phyloP scores from a whole-genome alignment of 2,113 vertebrate species.

The Anser brachyrhynchus region DNA sequence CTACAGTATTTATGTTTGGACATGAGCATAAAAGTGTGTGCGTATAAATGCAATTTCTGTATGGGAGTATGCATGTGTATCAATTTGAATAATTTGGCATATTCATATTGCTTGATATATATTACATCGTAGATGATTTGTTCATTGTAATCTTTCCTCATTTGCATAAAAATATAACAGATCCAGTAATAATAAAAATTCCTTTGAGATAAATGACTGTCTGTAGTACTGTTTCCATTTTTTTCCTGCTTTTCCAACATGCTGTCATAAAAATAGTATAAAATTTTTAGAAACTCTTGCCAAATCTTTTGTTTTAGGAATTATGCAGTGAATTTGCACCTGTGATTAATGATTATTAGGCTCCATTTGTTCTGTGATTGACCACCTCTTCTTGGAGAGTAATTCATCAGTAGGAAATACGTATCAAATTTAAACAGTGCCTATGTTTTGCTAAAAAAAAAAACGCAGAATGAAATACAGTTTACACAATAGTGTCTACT shows the following conservation, averaged over 20 bases:
- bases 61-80: not conserved
- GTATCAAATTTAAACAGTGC: not conserved
- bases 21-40: not conserved
- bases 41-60: not conserved
- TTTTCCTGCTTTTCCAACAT: not conserved
- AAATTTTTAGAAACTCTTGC: not conserved
- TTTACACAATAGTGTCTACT: not conserved
- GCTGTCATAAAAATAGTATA: not conserved
- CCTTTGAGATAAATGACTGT: not conserved
- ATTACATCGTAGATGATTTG: not conserved
- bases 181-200: not conserved
- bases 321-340: slow-evolving; percentile 19
- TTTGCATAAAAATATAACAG: not conserved
- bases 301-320: not conserved
- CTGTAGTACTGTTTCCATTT: not conserved
- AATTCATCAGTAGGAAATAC: not conserved
- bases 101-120: not conserved
- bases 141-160: not conserved
- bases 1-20: not conserved
- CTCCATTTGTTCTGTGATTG: not conserved
- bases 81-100: not conserved
- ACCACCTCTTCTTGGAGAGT: not conserved
- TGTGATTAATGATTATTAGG: not conserved
- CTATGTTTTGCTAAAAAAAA: not conserved
- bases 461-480: not conserved